Conservation (phyloP, 2,888 invertebrate genomes). For the Drosophila borealis region DNA sequence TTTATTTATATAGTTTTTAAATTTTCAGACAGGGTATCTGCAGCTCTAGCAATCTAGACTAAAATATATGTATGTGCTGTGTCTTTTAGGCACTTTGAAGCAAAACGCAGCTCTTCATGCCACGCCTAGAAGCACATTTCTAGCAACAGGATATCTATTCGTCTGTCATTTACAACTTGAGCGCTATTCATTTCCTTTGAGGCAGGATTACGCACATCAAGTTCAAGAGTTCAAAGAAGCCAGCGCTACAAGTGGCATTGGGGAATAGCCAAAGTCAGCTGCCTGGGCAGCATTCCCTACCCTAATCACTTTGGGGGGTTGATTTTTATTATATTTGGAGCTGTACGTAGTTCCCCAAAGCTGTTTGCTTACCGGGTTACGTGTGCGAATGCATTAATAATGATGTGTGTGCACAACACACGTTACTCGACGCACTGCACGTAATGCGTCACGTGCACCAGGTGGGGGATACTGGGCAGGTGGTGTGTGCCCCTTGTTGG, state of each 20-base stretch:
- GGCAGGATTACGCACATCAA: slow-evolving; percentile 44
- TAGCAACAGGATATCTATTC: not conserved
- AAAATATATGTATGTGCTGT: too few relatives aligned
- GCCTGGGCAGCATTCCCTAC: not conserved
- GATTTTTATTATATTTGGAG: slow-evolving; percentile 42
- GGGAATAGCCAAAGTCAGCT: slow-evolving; percentile 37
- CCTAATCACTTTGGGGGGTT: slow-evolving; percentile 38
- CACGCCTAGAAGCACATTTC: too few relatives aligned
- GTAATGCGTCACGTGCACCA: slow-evolving; percentile 74
- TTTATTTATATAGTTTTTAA: too few relatives aligned
- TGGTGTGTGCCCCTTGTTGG: not conserved
- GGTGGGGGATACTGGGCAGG: not conserved
- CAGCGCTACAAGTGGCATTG: slow-evolving; percentile 65
- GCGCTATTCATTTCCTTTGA: slow-evolving; percentile 1
- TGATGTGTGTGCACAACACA: slow-evolving; percentile 74
- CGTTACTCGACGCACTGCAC: slow-evolving; percentile 64
- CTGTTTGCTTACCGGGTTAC: slow-evolving; percentile 41
- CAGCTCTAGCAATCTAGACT: too few relatives aligned
- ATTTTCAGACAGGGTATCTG: too few relatives aligned
- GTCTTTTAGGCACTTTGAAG: too few relatives aligned
- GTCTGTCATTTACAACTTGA: not conserved
- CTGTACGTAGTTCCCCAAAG: slow-evolving; percentile 3
- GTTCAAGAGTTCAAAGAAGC: slow-evolving; percentile 57
- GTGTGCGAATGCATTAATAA: slow-evolving; percentile 77
- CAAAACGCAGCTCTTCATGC: too few relatives aligned